Base-by-base conservation (phyloP, 2,888 invertebrate genomes). In the Pedicia rivosa region DNA sequence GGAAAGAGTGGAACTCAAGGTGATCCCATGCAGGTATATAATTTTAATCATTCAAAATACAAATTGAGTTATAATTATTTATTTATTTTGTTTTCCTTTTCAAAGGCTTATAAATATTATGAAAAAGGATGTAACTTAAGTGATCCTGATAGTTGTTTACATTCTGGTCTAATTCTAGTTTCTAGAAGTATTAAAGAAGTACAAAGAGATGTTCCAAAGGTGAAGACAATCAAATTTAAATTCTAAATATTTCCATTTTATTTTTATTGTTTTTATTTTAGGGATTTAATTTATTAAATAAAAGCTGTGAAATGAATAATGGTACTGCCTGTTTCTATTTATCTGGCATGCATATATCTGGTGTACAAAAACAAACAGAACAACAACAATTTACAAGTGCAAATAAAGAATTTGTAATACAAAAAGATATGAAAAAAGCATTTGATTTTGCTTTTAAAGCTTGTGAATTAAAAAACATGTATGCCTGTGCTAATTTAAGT, bases 401-500 rank as follows among this genome's bases (percentile, higher is more conserved):
- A 2, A 43, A 37, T 16, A 37, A 14, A 5, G 16, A 20, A 14
- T 72, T 54, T 47, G 54, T 71, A 37, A 63, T 78, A 16, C 64
- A 64, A 34, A 71, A 75, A 43, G 74, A 90, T 51, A 72, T 75
- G 68, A 66, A 65, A 27, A 78, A 82, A 57, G 90, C 91, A 0
- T 83, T 86, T 55, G 63, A 74, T 25, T 80, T 72, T 50, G 78
- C 86, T 0, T 60, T 69, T 39, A 78, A 75, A 56, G 84, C 80
- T 0, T 97, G 95, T 56, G 80, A 88, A 42, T 59, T 78, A 1
- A 82, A 80, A 1, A 81, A 90, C 52, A 74, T 87, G 55, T 81
- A 78, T 52, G 83, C 86, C 0, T 97, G 97, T 64, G 79, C 80
- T 0, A 94, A 94, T 63, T 65, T 92, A 2, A 79, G 88, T 51